Evolutionary conservation across 1,140 invertebrate species (phyloP), one percentile per base, ranked within the genome.

Genomic region (Scaptomyza pallida): DNA sequence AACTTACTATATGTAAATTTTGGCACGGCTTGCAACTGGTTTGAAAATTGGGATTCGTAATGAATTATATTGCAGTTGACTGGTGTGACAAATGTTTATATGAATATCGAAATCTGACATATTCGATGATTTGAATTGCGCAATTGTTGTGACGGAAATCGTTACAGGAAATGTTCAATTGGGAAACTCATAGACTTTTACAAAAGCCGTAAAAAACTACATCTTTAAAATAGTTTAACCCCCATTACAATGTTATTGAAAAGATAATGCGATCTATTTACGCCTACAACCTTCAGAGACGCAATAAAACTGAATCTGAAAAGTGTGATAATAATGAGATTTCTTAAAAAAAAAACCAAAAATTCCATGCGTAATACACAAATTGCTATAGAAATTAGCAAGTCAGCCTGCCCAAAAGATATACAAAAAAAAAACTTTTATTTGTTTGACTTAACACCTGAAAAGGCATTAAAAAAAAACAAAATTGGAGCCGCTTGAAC

Each of bases 321-420:
- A 80, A 62, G 56, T 21, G 35, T 54, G 37, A 33, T 17, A 72
- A 69, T 64, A 77, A 82, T 82, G 54, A 48, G 73, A 72, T 79
- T 59, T 59, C 26, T 23, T 63, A 4, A 3, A 63, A 78, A 43
- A 68, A 51, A 56, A 41, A 52, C 33, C 40, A 43, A 68, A 51
- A 56, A 41, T 56, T 37, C 40, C 23, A 15, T 35, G 55, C 8
- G 54, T 30, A 67, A 19, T 23, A 48, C 51, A 44, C 37, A 67
- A 76, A 75, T 85, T 85, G 62, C 72, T 70, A 48, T 69, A 65
- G 69, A 81, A 85, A 85, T 85, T 76, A 85, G 81, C 81, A 77
- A 86, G 75, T 83, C 56, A 40, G 59, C 79, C 54, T 48, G 44
- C 47, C 55, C 70, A 30, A 82, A 63, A 67, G 54, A 43, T 59